These are phyloP conservation scores for Periophthalmus magnuspinnatus DNA, from an alignment of 2,797 vertebrate species.

Conservation along the genomic window DNA sequence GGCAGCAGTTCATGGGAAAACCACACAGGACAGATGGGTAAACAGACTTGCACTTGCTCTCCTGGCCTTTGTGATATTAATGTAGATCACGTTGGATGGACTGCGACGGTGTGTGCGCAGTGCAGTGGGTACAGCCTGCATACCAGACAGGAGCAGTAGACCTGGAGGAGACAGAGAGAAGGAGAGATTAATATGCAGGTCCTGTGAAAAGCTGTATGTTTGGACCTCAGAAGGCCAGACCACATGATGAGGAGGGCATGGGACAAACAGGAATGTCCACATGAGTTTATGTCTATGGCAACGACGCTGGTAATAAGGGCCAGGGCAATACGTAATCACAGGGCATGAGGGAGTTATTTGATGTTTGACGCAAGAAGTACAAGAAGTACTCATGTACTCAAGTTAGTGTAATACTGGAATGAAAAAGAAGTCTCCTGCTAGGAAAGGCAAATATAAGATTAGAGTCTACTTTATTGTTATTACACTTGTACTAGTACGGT, in stretches of 20 bases:
- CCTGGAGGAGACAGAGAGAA: constrained; percentile 61
- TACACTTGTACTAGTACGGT: no score
- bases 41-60: constrained; percentile 51
- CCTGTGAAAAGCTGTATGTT: constrained; percentile 44
- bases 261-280: constrained; percentile 44
- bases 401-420: constrained; percentile 3
- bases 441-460: no score
- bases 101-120: constrained; percentile 2
- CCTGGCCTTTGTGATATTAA: constrained; percentile 34
- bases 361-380: constrained; percentile 16
- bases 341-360: constrained; percentile 45
- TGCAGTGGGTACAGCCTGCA: constrained; percentile 50
- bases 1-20: constrained; percentile 62
- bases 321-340: constrained; percentile 44
- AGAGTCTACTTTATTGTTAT: not conserved
- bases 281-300: constrained; percentile 54
- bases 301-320: constrained; percentile 54
- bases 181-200: constrained; percentile 53
- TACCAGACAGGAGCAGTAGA: constrained; percentile 70
- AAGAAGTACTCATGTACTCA: constrained; percentile 20
- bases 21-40: constrained; percentile 56
- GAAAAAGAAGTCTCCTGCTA: not conserved
- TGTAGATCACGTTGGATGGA: constrained; percentile 44
- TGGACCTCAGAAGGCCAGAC: constrained; percentile 26
- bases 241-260: constrained; percentile 51